These are phyloP conservation scores for Drosophila sproati DNA, from an alignment of 1,140 invertebrate species.

Conservation along the genomic window DNA sequence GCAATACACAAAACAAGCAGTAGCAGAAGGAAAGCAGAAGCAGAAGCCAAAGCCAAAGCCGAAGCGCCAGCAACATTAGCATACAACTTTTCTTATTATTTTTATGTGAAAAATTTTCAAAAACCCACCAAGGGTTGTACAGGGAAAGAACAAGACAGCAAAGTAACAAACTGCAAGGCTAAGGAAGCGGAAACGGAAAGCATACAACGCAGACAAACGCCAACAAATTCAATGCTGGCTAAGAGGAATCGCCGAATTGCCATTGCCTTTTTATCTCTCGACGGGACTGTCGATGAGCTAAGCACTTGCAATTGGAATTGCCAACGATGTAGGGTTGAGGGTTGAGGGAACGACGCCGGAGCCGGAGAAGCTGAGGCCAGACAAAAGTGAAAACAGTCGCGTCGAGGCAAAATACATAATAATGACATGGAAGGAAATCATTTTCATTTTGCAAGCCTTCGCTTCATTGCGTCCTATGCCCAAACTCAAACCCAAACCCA, in stretches of 20 bases:
- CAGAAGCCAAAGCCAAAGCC: conserved; percentile 7
- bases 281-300: conserved; percentile 58
- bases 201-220: conserved; percentile 80
- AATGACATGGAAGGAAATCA: conserved; percentile 83
- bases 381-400: conserved; percentile 77
- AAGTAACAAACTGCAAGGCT: conserved; percentile 75
- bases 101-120: conserved; percentile 80
- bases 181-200: conserved; percentile 83
- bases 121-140: conserved; percentile 37
- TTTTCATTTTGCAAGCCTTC: conserved; percentile 76
- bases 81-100: conserved; percentile 84
- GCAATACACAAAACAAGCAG: conserved; percentile 60
- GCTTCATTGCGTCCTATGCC: conserved; percentile 39
- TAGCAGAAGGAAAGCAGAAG: conserved; percentile 8
- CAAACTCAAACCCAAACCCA: not conserved
- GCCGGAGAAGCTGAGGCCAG: conserved; percentile 22
- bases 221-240: conserved; percentile 52
- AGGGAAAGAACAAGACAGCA: conserved; percentile 11
- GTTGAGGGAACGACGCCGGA: not conserved
- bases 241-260: conserved; percentile 44
- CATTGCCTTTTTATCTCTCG: conserved; percentile 39
- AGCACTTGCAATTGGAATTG: conserved; percentile 37
- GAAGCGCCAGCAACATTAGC: conserved; percentile 67
- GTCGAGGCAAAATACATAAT: conserved; percentile 66
- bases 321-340: not conserved